These are phyloP conservation scores for Dynastes tityus DNA, from an alignment of 2,888 invertebrate species.

Conservation along the genomic window DNA sequence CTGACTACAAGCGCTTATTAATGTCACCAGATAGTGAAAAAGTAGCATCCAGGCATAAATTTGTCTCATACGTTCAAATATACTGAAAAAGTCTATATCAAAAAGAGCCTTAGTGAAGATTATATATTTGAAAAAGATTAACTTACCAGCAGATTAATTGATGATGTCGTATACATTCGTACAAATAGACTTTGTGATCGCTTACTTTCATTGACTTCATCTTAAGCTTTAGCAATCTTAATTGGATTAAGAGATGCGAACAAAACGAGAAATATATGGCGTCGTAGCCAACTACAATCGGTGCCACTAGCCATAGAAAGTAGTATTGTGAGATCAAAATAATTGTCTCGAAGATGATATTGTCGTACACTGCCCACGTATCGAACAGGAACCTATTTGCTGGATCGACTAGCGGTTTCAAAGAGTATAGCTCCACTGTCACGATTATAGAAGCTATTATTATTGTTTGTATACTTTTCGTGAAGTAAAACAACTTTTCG, in stretches of 20 bases:
- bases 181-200: not conserved
- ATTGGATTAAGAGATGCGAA: conserved; percentile 27
- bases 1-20: conserved; percentile 27
- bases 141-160: conserved; percentile 20
- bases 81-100: not conserved
- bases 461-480: not conserved
- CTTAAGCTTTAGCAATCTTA: conserved; percentile 20
- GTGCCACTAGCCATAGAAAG: conserved; percentile 3
- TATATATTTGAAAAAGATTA: too few relatives aligned
- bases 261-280: conserved; percentile 29
- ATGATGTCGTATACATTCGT: conserved; percentile 27
- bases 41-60: conserved; percentile 28
- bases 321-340: conserved; percentile 22
- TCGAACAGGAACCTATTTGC: conserved; percentile 14
- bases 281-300: conserved; percentile 26
- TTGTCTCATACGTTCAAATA: conserved; percentile 14
- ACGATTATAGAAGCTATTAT: not conserved
- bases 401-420: conserved; percentile 24
- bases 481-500: too few relatives aligned
- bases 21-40: conserved; percentile 26
- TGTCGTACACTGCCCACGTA: conserved; percentile 1
- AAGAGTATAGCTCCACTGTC: not conserved
- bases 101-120: too few relatives aligned
- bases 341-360: conserved; percentile 9
- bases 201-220: not conserved